Base-by-base conservation (phyloP, 2,888 invertebrate species). In the Drosophila lutescens region DNA sequence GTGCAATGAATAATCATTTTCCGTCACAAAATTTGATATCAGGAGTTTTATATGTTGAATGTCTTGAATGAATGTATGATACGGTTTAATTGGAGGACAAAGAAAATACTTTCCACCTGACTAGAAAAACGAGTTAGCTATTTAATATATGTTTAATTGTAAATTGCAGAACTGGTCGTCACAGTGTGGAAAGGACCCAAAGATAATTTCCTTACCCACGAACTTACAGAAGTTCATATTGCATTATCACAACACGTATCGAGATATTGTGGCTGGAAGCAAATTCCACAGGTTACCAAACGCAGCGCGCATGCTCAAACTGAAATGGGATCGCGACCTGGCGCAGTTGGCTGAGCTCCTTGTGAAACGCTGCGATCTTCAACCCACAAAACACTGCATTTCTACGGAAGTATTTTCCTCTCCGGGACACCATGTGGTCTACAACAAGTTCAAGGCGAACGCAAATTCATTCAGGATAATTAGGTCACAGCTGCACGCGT, bases 211-310 rank as follows among this genome's bases (percentile, higher is more conserved):
- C 0, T 0, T 49, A 8, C 13, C 32, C 32, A 0, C 7, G 17
- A 17, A 12, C 4, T 13, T 34, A 17, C 17, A 0, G 13, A 8
- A 13, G 1, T 49, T 34, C 8, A 49, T 49, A 1, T 7, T 49
- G 12, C 13, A 49, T 10, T 20, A 49, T 34, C 49, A 49, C 17
- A 49, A 49, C 32, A 49, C 49, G 1, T 49, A 17, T 49, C 49
- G 51, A 2, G 38, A 23, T 20, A 10, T 7, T 10, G 49, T 49
- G 13, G 49, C 49, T 17, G 49, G 49, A 1, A 34, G 32, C 17
- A 10, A 17, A 8, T 34, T 49, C 17, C 32, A 34, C 8, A 49
- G 32, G 17, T 7, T 49, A 7, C 49, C 49, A 4, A 49, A 17
- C 4, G 32, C 49, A 2, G 49, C 4, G 2, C 49, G 32, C 0